phyloP scores from a whole-genome alignment of 2,888 invertebrate genomes.

The Drosophila paracracens region DNA sequence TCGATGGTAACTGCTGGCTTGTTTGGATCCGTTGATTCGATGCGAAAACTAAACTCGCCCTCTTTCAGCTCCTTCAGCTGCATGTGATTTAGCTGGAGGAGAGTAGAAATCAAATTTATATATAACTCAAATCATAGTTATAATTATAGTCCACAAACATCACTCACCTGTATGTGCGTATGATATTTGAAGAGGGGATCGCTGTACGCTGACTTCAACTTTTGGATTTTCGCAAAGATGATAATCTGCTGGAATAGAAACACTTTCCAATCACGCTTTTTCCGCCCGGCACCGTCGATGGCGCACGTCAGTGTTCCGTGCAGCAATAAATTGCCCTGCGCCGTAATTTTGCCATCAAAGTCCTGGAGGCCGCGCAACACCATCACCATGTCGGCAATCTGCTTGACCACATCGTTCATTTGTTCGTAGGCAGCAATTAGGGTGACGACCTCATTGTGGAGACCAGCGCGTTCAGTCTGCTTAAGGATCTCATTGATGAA shows the following conservation, averaged over 20 bases:
- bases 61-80: conserved; percentile 87
- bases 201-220: conserved; percentile 95
- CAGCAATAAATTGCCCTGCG: conserved; percentile 96
- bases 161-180: conserved; percentile 95
- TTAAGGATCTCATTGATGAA: conserved; percentile 95
- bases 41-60: conserved; percentile 89
- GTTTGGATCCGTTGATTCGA: conserved; percentile 93
- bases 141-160: neutral
- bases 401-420: conserved; percentile 94
- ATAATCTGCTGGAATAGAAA: conserved; percentile 99
- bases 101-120: neutral
- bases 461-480: conserved; percentile 94
- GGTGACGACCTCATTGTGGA: conserved; percentile 90
- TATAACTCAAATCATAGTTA: neutral
- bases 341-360: conserved; percentile 98
- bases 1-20: conserved; percentile 91
- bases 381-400: conserved; percentile 99
- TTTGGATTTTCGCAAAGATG: conserved; percentile 97
- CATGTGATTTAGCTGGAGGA: conserved; percentile 96
- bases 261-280: conserved; percentile 93
- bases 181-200: conserved; percentile 98
- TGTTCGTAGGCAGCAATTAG: conserved; percentile 94
- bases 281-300: conserved; percentile 86
- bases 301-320: conserved; percentile 92
- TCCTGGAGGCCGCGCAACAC: conserved; percentile 98